Evolutionary conservation across 2,113 vertebrate genomes (phyloP).

Genomic region (Kryptolebias marmoratus): DNA sequence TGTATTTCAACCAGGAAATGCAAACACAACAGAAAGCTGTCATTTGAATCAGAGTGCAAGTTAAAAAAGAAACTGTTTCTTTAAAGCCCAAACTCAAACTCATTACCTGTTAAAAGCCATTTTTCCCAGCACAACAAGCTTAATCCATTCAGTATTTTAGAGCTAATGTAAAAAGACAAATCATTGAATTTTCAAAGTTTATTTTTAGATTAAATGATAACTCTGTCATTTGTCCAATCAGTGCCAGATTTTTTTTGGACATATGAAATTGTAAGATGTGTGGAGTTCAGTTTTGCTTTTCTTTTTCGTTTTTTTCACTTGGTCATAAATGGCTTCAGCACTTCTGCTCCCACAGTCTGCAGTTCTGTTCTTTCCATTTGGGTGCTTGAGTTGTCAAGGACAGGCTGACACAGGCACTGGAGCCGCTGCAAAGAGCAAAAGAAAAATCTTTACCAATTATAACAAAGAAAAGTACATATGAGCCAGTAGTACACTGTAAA

Average conservation of each 20-base stretch:
- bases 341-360: constrained; percentile 9
- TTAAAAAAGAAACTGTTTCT: too few relatives aligned
- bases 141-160: too few relatives aligned
- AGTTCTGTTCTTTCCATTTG: constrained; percentile 21
- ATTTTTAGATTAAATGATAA: not conserved
- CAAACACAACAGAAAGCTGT: too few relatives aligned
- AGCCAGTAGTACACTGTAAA: too few relatives aligned
- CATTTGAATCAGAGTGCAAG: too few relatives aligned
- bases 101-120: too few relatives aligned
- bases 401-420: constrained; percentile 46
- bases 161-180: too few relatives aligned
- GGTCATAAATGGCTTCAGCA: constrained; percentile 2
- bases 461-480: not conserved
- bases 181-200: too few relatives aligned
- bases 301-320: not conserved
- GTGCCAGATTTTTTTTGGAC: not conserved
- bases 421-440: constrained; percentile 50
- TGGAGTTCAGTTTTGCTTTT: not conserved
- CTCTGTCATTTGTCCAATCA: not conserved
- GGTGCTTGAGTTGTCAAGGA: constrained; percentile 7
- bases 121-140: too few relatives aligned
- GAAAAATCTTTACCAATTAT: not conserved
- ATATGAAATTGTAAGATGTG: not conserved
- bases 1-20: too few relatives aligned
- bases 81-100: too few relatives aligned